phyloP scores from a whole-genome alignment of 2,113 vertebrate genomes.

The Megalops atlanticus region DNA sequence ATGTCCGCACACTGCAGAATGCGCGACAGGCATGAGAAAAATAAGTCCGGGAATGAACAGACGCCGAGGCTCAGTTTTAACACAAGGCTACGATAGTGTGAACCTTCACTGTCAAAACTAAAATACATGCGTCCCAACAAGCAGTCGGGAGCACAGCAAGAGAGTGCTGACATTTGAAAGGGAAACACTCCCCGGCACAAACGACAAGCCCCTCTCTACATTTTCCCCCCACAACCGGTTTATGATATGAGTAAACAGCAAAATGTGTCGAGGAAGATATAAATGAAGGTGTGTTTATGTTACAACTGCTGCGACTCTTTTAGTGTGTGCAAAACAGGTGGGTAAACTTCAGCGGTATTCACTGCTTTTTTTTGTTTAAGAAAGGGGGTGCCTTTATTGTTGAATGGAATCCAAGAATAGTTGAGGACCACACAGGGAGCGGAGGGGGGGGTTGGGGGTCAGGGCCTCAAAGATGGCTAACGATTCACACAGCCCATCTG shows the following conservation, averaged over 20 bases:
- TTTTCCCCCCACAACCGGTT: not conserved
- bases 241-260: constrained; percentile 4
- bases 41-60: not conserved
- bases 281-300: constrained; percentile 59
- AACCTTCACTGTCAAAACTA: not conserved
- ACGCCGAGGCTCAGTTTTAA: not conserved
- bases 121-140: not conserved
- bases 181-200: not conserved
- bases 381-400: constrained; percentile 78
- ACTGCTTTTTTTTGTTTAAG: constrained; percentile 67
- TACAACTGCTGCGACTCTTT: constrained; percentile 68
- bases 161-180: not conserved
- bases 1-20: not conserved
- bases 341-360: constrained; percentile 82
- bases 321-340: constrained; percentile 82
- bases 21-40: not conserved
- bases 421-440: constrained; percentile 95
- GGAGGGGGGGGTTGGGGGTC: constrained; percentile 62
- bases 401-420: constrained; percentile 95
- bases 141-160: not conserved
- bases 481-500: constrained; percentile 90
- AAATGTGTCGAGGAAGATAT: constrained; percentile 16
- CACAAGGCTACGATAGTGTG: not conserved
- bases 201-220: not conserved
- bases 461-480: constrained; percentile 87